Base-by-base conservation (phyloP, 2,797 vertebrate species). In the Argya squamiceps region DNA sequence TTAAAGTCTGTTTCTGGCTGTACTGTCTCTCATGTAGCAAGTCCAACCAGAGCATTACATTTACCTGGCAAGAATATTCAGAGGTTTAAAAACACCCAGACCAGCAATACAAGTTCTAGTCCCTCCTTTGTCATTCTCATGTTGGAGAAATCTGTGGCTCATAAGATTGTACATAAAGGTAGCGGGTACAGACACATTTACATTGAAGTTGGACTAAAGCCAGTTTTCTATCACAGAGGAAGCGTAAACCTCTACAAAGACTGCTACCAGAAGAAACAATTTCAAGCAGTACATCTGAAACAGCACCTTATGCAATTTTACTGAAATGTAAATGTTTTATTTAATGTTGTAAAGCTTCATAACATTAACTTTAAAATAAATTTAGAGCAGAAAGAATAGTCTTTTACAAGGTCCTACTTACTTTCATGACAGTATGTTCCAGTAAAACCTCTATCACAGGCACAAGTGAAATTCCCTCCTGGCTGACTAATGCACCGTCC, bases 341-440 rank as follows among this genome's bases (percentile, higher is more conserved):
- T 84, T 75, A 26, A 19, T 11, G 6, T 10, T 64, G 23, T 23
- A 82, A 68, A 46, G n/a, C 15, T 47, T 64, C 5, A 2, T n/a
- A 64, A 41, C 5, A 80, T 71, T 29, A 78, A 56, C 5, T 34
- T 39, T 3, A 16, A 21, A 68, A 56, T 19, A 36, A 69, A 62
- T 59, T 64, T 20, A 43, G 22, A 73, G 64, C 20, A 63, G 73
- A 30, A 75, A 62, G 15, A 84, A 37, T 22, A 27, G 67, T 11
- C 0, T 24, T 49, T 64, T 37, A 52, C 15, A 27, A 89, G 65
- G 12, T 58, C 24, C 43, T 70, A 98, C 99, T 99, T 98, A 99
- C 99, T 99, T 98, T 99, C 99, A 10, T 99, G 99, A 97, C 99
- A 99, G 97, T 99, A 99, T 75, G 97, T 97, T 83, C 99, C 99